Evolutionary conservation across 2,888 invertebrate species (phyloP).

Genomic region (Acanthoscelides obtectus): DNA sequence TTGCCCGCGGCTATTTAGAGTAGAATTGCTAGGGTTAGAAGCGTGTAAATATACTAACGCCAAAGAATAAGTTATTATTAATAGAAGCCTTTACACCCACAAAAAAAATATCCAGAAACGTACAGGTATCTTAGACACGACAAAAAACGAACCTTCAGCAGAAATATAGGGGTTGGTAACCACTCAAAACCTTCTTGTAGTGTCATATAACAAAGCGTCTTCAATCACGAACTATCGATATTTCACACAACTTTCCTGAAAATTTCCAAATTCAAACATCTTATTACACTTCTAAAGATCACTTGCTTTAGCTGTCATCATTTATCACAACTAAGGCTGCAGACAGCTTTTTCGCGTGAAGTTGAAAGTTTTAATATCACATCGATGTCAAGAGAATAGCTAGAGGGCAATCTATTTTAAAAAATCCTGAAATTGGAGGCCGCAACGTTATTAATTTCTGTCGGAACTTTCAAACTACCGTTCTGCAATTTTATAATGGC

Average conservation of each 20-base stretch:
- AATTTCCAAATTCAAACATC: background rate
- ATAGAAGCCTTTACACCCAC: too few species aligned
- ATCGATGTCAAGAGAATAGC: background rate
- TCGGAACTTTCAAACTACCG: background rate
- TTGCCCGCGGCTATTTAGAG: too few species aligned
- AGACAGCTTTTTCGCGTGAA: background rate
- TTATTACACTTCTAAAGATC: background rate
- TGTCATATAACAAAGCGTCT: too few species aligned
- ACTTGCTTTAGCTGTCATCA: background rate
- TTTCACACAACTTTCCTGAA: background rate
- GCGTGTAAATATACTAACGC: too few species aligned
- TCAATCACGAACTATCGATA: background rate
- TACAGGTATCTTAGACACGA: too few species aligned
- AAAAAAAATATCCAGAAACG: too few species aligned
- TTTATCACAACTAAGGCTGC: background rate
- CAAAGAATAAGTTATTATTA: too few species aligned
- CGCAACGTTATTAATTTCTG: background rate
- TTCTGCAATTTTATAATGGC: background rate
- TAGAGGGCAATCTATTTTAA: background rate
- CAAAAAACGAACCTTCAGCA: too few species aligned
- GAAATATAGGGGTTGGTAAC: too few species aligned
- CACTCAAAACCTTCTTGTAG: too few species aligned
- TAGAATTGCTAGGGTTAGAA: too few species aligned
- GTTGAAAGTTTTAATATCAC: background rate
- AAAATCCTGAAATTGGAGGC: background rate